Evolutionary conservation across 2,797 vertebrate genomes (phyloP), one percentile per base, ranked within the genome.

Genomic region (Propithecus deckenii): DNA sequence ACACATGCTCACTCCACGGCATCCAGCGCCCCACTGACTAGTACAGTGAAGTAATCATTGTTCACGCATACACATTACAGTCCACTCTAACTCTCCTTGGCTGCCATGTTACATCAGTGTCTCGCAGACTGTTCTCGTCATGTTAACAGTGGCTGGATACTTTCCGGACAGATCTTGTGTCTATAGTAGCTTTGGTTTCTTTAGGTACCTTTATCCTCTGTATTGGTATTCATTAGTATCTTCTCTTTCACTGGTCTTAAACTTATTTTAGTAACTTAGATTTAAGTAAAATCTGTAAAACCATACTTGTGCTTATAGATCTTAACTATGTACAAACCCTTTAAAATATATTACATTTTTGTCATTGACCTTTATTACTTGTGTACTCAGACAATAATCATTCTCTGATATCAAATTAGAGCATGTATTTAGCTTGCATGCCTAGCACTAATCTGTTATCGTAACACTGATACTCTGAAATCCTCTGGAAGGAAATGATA

Each of bases 241-340:
- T 46, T 74, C 8, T 80, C 18, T 92, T 88, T 28, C 9, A n/a
- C 10, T 23, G 89, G 7, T 76, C n/a, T 52, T 86, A 57, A 0
- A 35, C 30, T 71, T 92, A 67, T 80, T 74, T 75, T 46, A 87
- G 35, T 74, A 85, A 76, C 11, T 89, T 65, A 89, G 23, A 48
- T 75, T 75, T 41, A 91, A 23, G 50, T 59, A 85, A 93, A 96
- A 85, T 71, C 38, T 89, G 32, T 46, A 22, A 89, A 94, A 89
- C 43, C 11, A 14, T 2, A 46, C 46, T 85, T 89, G 25, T 38
- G 32, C 55, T 94, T 88, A 28, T 35, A 86, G 69, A 91, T 71
- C 71, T 63, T 84, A 95, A 32, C 15, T 69, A 11, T 59, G 4
- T 80, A 84, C 23, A 94, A n/a, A 90, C 65, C 12, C 25, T 94